A percentile compares a stretch with the other conserved stretches of the same genome.
Conservation (phyloP, 2,797 vertebrate species). For the Tragelaphus oryx region DNA sequence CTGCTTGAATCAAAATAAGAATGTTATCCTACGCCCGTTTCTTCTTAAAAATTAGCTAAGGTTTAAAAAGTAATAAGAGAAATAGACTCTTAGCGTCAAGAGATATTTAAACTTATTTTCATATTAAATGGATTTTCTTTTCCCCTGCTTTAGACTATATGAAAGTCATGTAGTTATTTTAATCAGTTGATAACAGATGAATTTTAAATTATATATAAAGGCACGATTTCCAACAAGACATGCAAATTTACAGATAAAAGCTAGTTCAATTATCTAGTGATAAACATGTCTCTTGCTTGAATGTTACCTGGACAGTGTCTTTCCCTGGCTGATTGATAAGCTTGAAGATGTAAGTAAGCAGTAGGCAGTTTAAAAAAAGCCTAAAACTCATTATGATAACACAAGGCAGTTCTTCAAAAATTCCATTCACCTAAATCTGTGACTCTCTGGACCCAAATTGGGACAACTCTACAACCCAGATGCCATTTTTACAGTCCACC, state of each 20-base stretch:
- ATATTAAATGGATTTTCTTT: neutral
- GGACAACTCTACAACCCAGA: neutral
- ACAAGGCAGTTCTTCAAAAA: neutral
- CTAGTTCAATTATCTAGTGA: neutral
- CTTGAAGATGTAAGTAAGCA: neutral
- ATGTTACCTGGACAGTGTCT: neutral
- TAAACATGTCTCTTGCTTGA: neutral
- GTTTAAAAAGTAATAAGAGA: neutral
- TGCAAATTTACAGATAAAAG: neutral
- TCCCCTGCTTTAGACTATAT: neutral
- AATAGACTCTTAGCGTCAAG: neutral
- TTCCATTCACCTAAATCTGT: neutral
- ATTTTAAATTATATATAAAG: neutral
- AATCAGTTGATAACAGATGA: neutral
- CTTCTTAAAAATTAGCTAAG: neutral
- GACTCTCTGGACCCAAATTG: neutral
- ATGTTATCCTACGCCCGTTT: neutral
- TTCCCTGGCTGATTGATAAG: neutral
- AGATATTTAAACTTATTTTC: neutral
- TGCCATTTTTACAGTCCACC: neutral
- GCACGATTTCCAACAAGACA: neutral
- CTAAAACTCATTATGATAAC: neutral
- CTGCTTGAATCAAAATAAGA: neutral
- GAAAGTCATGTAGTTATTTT: slow-evolving; percentile 30
- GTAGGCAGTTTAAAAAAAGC: neutral